These are phyloP conservation scores for Melanerpes formicivorus DNA, from an alignment of 2,113 vertebrate species.

Conservation along the genomic window DNA sequence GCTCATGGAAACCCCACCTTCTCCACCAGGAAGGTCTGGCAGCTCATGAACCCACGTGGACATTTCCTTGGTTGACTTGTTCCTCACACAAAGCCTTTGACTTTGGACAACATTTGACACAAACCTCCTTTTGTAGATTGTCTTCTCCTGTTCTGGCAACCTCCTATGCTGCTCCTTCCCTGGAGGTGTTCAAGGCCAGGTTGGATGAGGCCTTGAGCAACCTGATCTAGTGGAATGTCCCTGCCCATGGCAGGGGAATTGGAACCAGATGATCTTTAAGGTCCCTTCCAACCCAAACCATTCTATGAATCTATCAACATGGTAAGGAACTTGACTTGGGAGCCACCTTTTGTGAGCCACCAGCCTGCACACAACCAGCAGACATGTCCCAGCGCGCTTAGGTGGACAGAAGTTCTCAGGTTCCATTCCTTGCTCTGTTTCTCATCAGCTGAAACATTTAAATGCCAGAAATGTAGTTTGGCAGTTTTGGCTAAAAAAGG, in stretches of 20 bases:
- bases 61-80: not conserved
- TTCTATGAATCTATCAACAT: too few relatives aligned
- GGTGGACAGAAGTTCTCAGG: not conserved
- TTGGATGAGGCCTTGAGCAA: too few relatives aligned
- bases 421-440: not conserved
- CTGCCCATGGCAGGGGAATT: too few relatives aligned
- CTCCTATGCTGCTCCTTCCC: too few relatives aligned
- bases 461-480: not conserved
- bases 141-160: not conserved
- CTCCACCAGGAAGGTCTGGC: not conserved
- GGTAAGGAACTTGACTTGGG: not conserved
- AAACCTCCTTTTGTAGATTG: not conserved
- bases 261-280: too few relatives aligned
- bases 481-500: not conserved
- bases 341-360: not conserved
- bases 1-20: not conserved
- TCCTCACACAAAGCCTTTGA: not conserved
- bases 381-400: too few relatives aligned
- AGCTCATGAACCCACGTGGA: not conserved
- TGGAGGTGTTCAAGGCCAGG: too few relatives aligned
- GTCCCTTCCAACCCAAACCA: too few relatives aligned
- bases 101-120: not conserved
- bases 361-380: fast-evolving
- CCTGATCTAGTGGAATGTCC: too few relatives aligned
- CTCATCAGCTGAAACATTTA: not conserved